These are phyloP conservation scores for Caenorhabditis imperialis DNA, from an alignment of 2,888 invertebrate species.

Conservation along the genomic window DNA sequence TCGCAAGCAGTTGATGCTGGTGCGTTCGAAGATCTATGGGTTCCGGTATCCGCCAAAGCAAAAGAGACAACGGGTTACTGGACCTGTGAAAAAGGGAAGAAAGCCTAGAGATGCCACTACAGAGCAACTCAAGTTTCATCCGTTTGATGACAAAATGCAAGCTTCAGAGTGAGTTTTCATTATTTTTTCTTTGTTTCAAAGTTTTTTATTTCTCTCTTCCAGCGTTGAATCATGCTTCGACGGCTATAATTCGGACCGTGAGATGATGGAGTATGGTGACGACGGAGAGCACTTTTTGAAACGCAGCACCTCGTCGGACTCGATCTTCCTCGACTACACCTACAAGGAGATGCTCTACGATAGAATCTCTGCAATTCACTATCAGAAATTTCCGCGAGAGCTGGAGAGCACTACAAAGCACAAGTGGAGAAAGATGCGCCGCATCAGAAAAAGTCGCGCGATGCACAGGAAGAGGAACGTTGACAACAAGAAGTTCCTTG, in stretches of 20 bases:
- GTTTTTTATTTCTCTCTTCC: too few relatives aligned
- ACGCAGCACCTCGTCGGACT: conserved; percentile 4
- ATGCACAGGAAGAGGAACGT: too few relatives aligned
- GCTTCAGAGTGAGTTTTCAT: conserved; percentile 30
- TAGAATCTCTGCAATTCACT: background rate
- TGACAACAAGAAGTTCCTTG: too few relatives aligned
- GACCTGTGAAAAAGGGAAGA: too few relatives aligned
- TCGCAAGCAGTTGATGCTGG: too few relatives aligned
- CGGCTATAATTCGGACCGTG: conserved; percentile 3
- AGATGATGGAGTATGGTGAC: background rate
- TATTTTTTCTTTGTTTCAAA: too few relatives aligned
- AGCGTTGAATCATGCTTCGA: conserved; percentile 17
- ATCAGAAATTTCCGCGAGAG: background rate
- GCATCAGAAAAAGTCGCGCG: background rate
- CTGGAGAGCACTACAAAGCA: background rate
- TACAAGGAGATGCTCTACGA: background rate
- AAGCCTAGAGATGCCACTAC: too few relatives aligned
- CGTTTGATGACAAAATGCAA: background rate
- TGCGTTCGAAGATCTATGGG: too few relatives aligned
- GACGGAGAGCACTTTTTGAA: background rate
- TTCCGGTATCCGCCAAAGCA: background rate
- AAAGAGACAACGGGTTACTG: too few relatives aligned
- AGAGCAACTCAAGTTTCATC: too few relatives aligned
- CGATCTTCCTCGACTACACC: background rate
- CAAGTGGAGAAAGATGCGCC: conserved; percentile 10